phyloP scores from a whole-genome alignment of 2,113 vertebrate genomes.

The Lophotis ruficrista region DNA sequence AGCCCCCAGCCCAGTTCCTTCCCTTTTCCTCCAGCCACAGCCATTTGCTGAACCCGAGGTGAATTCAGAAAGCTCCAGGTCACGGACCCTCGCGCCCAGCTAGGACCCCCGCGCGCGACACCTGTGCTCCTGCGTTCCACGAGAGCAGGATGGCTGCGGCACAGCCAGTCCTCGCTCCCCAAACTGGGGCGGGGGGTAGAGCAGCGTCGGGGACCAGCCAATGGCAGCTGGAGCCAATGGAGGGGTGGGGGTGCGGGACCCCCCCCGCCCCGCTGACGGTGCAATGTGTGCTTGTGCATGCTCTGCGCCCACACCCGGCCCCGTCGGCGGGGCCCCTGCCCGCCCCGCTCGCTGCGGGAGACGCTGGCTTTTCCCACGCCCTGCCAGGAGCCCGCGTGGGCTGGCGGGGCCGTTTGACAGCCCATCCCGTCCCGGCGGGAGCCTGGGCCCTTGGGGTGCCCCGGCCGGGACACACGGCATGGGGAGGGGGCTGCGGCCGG shows the following conservation, averaged over 20 bases:
- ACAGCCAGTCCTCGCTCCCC: not conserved
- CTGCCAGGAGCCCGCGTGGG: not conserved
- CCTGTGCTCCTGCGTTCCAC: not conserved
- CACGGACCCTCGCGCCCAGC: not conserved
- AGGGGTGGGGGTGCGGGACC: not conserved
- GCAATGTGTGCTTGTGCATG: rapidly evolving
- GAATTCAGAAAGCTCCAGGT: not conserved
- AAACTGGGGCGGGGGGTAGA: not conserved
- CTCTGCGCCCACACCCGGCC: not conserved
- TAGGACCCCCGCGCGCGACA: not conserved
- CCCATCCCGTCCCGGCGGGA: not conserved
- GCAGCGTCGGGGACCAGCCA: not conserved
- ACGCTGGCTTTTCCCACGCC: not conserved
- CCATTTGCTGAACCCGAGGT: not conserved
- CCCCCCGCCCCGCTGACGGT: not conserved
- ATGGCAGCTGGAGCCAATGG: not conserved
- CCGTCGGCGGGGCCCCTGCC: not conserved
- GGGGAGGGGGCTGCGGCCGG: not conserved
- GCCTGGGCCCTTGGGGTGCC: not conserved
- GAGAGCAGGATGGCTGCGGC: not conserved
- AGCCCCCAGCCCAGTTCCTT: not conserved
- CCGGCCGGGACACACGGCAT: rapidly evolving
- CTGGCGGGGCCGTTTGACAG: not conserved
- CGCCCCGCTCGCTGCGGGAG: not conserved
- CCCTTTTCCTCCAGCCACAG: not conserved